Base-by-base conservation (phyloP, 2,797 vertebrate species). In the Alosa sapidissima region DNA sequence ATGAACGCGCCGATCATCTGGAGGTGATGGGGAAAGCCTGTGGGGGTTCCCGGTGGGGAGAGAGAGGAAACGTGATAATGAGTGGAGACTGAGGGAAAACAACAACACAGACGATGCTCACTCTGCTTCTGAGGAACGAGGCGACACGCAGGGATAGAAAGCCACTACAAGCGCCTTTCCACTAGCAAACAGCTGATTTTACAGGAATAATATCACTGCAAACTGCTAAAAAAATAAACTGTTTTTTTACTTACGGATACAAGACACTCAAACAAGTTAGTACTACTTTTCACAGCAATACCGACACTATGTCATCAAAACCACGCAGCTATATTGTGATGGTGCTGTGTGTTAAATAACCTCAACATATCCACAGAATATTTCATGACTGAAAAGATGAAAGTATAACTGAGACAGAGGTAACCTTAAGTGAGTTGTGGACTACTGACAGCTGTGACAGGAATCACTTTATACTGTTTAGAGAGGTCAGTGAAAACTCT, bases 371-470 rank as follows among this genome's bases (percentile, higher is more conserved):
- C 36, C 16, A 78, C 6, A 47, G 16, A 78, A 78, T 45, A 7
- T 9, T 78, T 21, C 19, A 8, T 72, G 28, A 41, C 65, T 41
- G 5, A 41, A 72, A 36, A 72, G 13, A 47, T 21, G 2, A 9
- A 21, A 62, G 58, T 62, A 10, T 24, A 24, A 9, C n/a, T 6
- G 21, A n/a, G 8, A 62, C 72, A 47, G 72, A 19, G 36, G 72
- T 78, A 47, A 78, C 5, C 41, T 16, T 45, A 47, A 78, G 72
- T 45, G 72, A 47, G 72, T n/a, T 78, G 72, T 78, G 10, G 8
- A 54, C 55, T 24, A 33, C 55, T 51, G 49, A 82, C 49, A 82
- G 81, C 81, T 52, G 48, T 55, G 55, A 82, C 49, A 82, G 81
- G 24, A 21, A n/a, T 52, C 81, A 82, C 81, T 78, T 78, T 47